Evolutionary conservation across 1,140 invertebrate species (phyloP).

Genomic region (Cotesia typhae): DNA sequence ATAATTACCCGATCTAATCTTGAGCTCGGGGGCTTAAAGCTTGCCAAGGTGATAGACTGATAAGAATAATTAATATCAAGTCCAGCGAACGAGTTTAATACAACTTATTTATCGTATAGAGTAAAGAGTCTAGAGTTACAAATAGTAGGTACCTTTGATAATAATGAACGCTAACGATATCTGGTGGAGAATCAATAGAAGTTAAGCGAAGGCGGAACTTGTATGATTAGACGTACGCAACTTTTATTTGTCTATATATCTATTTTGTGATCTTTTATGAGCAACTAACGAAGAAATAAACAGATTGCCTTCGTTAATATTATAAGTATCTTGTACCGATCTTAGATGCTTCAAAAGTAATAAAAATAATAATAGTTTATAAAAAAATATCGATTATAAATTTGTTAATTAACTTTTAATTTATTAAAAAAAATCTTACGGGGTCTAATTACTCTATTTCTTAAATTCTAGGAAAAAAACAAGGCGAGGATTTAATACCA

Average conservation of each 20-base stretch:
- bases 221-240: background rate
- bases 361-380: constrained; percentile 20
- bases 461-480: background rate
- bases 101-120: constrained; percentile 1
- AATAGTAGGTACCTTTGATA: background rate
- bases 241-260: constrained; percentile 3
- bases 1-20: no score
- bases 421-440: no score
- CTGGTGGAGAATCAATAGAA: constrained; percentile 18
- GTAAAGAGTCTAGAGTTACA: constrained; percentile 15
- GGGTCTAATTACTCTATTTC: background rate
- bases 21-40: no score
- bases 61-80: constrained; percentile 5
- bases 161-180: constrained; percentile 27
- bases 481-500: background rate
- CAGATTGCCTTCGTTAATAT: constrained; percentile 7
- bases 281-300: background rate
- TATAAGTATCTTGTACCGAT: constrained; percentile 10
- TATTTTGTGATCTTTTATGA: constrained; percentile 11
- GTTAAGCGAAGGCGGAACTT: constrained; percentile 4
- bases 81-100: background rate
- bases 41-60: background rate
- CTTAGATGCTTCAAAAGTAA: background rate
- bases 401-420: constrained; percentile 1
- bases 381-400: constrained; percentile 14